Evolutionary conservation across 2,113 vertebrate species (phyloP).

Genomic region (Pterophyllum scalare): DNA sequence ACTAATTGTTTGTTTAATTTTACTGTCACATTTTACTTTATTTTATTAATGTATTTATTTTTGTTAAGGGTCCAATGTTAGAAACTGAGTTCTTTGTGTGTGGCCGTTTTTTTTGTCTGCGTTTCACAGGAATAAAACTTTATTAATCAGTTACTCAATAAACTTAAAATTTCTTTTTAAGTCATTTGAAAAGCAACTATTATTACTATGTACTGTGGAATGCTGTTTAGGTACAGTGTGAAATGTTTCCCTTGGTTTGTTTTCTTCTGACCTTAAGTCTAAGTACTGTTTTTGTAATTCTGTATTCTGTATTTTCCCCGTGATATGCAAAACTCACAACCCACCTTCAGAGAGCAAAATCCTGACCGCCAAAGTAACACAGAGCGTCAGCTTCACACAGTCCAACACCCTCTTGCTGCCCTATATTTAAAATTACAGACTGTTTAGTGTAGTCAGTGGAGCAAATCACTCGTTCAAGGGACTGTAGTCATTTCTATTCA

Average conservation of each 20-base stretch:
- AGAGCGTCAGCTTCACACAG: constrained; percentile 42
- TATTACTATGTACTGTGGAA: neutral
- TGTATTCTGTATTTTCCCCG: neutral
- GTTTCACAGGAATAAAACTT: neutral
- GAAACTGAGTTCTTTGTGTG: neutral
- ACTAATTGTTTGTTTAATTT: neutral
- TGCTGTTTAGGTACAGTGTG: neutral
- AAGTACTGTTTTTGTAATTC: neutral
- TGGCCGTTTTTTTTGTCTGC: neutral
- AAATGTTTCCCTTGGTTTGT: neutral
- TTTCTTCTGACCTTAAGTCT: neutral
- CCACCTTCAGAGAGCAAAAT: constrained; percentile 22
- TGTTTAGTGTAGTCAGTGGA: constrained; percentile 33
- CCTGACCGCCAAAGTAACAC: constrained; percentile 45
- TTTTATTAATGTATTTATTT: neutral
- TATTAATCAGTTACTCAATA: neutral
- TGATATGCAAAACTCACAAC: too few species aligned
- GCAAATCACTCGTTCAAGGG: constrained; percentile 21
- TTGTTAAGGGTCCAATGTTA: neutral
- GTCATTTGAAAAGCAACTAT: neutral
- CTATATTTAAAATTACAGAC: constrained; percentile 47
- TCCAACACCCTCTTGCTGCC: constrained; percentile 41
- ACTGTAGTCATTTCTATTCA: constrained; percentile 56
- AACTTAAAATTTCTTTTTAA: neutral
- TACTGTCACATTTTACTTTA: neutral